A percentile compares a stretch with the other conserved stretches of the same genome.
phyloP scores from a whole-genome alignment of 2,888 invertebrate genomes.

The Choristoneura rosaceana region DNA sequence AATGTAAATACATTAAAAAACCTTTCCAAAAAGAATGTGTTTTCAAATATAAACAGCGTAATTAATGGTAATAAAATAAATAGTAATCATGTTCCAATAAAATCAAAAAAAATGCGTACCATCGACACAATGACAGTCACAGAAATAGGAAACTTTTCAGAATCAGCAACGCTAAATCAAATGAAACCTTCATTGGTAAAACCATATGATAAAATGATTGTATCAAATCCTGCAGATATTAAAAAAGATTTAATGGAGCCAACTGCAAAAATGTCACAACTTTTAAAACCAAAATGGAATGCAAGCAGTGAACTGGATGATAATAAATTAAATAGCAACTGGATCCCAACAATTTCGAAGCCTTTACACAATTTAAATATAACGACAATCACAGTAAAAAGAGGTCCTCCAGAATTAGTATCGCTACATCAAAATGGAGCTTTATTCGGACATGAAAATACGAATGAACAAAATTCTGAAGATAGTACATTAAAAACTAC shows the following conservation, averaged over 20 bases:
- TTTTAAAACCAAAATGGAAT: not conserved
- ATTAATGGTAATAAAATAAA: not conserved
- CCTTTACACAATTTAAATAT: too few species aligned
- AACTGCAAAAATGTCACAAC: not conserved
- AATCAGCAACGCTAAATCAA: not conserved
- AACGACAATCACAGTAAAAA: too few species aligned
- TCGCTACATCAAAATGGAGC: too few species aligned
- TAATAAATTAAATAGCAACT: too few species aligned
- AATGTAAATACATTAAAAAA: not conserved
- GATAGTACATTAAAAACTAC: too few species aligned
- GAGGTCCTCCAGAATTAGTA: too few species aligned
- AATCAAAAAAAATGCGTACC: not conserved
- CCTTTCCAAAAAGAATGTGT: not conserved
- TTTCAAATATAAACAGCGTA: not conserved
- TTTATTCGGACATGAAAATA: too few species aligned
- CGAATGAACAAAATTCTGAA: too few species aligned
- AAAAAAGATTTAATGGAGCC: too few species aligned
- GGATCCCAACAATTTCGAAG: too few species aligned
- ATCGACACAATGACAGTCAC: not conserved
- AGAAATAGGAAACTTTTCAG: not conserved
- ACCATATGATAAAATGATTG: too few species aligned
- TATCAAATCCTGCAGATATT: too few species aligned
- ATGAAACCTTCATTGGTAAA: not conserved
- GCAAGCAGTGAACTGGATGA: not conserved
- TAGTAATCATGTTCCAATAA: not conserved